Conservation (phyloP, 2,888 invertebrate genomes). For the Xylota segnis region DNA sequence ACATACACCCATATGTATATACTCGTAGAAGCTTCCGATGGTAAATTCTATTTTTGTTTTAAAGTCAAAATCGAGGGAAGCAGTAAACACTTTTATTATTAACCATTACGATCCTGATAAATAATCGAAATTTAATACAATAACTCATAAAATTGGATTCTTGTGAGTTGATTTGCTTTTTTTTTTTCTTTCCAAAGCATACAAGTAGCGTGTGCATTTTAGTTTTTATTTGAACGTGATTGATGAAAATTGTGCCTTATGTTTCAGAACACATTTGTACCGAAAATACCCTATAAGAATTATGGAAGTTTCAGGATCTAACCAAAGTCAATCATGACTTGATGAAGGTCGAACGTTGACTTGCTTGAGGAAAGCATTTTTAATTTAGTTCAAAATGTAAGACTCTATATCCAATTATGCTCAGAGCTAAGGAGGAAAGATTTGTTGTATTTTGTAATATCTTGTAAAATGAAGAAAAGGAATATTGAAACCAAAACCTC, state of each 20-base stretch:
- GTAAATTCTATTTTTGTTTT: slow-evolving; percentile 1
- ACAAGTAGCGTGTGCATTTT: not conserved
- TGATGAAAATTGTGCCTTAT: too few relatives aligned
- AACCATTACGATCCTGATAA: slow-evolving; percentile 19
- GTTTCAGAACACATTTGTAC: not conserved
- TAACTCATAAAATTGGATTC: not conserved
- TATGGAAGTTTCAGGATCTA: not conserved
- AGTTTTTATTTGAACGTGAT: not conserved
- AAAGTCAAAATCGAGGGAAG: slow-evolving; percentile 3
- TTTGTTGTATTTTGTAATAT: too few relatives aligned
- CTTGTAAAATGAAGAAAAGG: too few relatives aligned
- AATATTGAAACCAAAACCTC: too few relatives aligned
- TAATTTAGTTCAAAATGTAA: too few relatives aligned
- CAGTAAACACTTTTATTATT: slow-evolving; percentile 37
- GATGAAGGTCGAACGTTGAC: too few relatives aligned
- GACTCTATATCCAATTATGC: too few relatives aligned
- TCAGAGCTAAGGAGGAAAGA: too few relatives aligned
- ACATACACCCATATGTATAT: not conserved
- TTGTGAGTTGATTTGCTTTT: not conserved
- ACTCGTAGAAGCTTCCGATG: not conserved
- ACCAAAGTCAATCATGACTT: too few relatives aligned
- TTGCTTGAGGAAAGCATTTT: too few relatives aligned
- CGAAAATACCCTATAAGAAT: not conserved
- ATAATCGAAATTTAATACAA: slow-evolving; percentile 9
- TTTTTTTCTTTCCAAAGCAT: not conserved